These are phyloP conservation scores for Bactericera cockerelli DNA, from an alignment of 1,140 invertebrate genomes.

Conservation along the genomic window DNA sequence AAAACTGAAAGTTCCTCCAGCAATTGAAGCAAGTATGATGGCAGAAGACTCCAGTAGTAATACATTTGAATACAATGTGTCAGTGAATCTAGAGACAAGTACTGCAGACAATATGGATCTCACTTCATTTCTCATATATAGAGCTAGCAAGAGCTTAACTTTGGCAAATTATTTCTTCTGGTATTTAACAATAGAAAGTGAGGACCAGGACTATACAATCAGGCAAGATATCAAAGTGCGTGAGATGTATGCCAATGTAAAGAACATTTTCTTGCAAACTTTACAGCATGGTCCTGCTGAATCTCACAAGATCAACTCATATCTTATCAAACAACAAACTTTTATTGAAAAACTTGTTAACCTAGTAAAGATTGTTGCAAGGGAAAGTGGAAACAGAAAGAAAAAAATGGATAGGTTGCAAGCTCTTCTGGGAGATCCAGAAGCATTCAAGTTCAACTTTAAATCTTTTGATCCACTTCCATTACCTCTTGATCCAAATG, in stretches of 20 bases:
- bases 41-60: not conserved
- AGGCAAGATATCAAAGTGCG: constrained; percentile 58
- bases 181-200: constrained; percentile 85
- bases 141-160: constrained; percentile 74
- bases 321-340: constrained; percentile 64
- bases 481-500: constrained; percentile 83
- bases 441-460: constrained; percentile 75
- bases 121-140: constrained; percentile 76
- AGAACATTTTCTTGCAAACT: constrained; percentile 64
- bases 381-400: constrained; percentile 80
- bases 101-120: constrained; percentile 40
- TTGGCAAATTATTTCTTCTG: constrained; percentile 95
- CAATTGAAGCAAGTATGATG: not conserved
- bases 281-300: constrained; percentile 42
- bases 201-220: constrained; percentile 40
- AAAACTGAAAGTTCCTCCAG: constrained; percentile 13
- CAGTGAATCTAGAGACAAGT: not conserved
- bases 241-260: constrained; percentile 79
- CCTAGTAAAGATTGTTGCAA: constrained; percentile 77
- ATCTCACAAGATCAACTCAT: constrained; percentile 48
- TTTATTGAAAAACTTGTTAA: constrained; percentile 84
- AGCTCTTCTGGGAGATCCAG: constrained; percentile 60
- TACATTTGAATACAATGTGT: not conserved
- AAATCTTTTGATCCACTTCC: constrained; percentile 81
- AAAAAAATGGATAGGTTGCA: constrained; percentile 83